These are phyloP conservation scores for Exephanes ischioxanthus DNA, from an alignment of 2,888 invertebrate genomes.

Conservation along the genomic window DNA sequence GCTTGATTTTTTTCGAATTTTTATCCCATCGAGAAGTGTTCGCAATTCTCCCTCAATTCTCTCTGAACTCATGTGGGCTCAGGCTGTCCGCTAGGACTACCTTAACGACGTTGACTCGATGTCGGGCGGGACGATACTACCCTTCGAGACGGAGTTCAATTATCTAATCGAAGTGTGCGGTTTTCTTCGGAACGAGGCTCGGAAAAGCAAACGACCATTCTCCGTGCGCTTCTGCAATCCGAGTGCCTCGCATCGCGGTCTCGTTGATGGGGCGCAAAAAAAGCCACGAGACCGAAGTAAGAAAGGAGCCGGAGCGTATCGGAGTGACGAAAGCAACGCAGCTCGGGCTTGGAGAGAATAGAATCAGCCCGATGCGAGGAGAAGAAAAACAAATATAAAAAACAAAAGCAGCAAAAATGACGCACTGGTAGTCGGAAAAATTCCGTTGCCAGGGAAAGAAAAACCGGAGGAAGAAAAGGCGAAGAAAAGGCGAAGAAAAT, in stretches of 20 bases:
- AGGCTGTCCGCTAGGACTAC: no score
- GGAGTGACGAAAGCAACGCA: conserved; percentile 24
- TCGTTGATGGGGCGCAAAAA: conserved; percentile 16
- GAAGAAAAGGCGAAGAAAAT: conserved; percentile 45
- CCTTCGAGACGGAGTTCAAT: background rate
- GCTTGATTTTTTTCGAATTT: no score
- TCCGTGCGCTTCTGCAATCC: background rate
- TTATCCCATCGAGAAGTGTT: no score
- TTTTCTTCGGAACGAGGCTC: background rate
- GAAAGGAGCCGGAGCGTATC: background rate
- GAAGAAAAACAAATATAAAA: conserved; percentile 1
- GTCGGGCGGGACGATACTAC: background rate
- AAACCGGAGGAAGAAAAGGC: conserved; percentile 42
- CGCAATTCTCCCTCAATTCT: no score
- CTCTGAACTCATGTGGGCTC: no score
- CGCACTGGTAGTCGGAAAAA: background rate
- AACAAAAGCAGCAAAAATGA: background rate
- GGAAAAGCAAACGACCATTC: background rate
- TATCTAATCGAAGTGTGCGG: conserved; percentile 10
- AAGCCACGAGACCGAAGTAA: background rate
- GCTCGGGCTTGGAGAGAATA: conserved; percentile 40
- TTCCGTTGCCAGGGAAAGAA: background rate
- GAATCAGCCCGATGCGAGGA: background rate
- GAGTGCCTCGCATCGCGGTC: conserved; percentile 31
- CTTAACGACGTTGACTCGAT: background rate